Base-by-base conservation (phyloP, 1,140 invertebrate genomes). In the Lanistes nyassanus region DNA sequence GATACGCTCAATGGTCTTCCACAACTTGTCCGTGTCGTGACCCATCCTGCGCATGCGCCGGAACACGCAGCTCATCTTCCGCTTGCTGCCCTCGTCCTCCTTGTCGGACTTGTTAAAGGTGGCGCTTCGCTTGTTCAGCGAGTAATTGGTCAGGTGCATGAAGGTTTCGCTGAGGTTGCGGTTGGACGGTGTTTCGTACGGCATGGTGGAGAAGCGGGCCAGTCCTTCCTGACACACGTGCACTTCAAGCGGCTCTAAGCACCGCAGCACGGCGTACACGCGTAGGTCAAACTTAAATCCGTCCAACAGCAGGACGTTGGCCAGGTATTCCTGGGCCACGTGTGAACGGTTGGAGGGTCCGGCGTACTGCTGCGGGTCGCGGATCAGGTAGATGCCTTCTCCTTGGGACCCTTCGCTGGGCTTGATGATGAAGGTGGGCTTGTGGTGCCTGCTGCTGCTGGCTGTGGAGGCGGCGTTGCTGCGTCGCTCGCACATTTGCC, bases 81-180 rank as follows among this genome's bases (percentile, higher is more conserved):
- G 75, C 75, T 91, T 91, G 74, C 89, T 90, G 4, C 91, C 91
- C 79, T 87, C 85, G 68, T 90, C 83, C 16, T 89, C 81, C 23
- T 84, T 83, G 21, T 88, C 88, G 21, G 89, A 90, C 47, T 90
- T 88, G 58, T 90, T 85, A 78, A 91, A 91, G 23, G 83, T 83
- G n/a, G 79, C 79, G 80, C 88, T 90, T 53, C 83, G 79, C 78
- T 91, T 91, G 76, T 91, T 91, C 53, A 91, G 80, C 0, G 91
- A 91, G 80, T 91, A 91, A 80, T 91, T 91, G 26, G 91, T 91
- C 72, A 91, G 82, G 84, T 91, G 91, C 83, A 90, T 89, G 77
- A 85, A 91, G 5, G 87, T 80, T 75, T 91, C 88, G 69, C 86
- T 81, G 36, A 90, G 79, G 74, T 91, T 91, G 79, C 82, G 84